Conservation (phyloP, 2,888 invertebrate species). For the Biston stratarius region DNA sequence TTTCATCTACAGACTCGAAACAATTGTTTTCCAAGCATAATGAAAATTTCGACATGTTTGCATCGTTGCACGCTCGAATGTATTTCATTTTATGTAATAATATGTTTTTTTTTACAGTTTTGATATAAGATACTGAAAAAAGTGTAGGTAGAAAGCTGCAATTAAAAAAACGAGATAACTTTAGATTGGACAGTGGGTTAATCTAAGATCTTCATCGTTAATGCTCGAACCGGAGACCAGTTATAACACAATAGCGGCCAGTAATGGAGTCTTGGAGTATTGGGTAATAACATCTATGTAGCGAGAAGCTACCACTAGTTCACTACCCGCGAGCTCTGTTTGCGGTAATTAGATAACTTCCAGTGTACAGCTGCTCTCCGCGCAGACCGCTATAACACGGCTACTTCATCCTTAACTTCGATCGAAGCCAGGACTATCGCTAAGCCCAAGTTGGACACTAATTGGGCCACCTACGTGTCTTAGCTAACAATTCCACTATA, state of each 20-base stretch:
- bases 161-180: slow-evolving; percentile 22
- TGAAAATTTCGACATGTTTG: slow-evolving; percentile 70
- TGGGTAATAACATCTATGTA: slow-evolving; percentile 51
- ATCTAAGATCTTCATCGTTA: slow-evolving; percentile 28
- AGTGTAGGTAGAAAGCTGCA: background rate
- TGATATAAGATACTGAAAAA: background rate
- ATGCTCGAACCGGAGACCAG: slow-evolving; percentile 27
- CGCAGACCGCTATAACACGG: slow-evolving; percentile 48
- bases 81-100: slow-evolving; percentile 37
- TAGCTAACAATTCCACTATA: slow-evolving; percentile 7
- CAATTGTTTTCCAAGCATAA: slow-evolving; percentile 68
- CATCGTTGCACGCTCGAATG: slow-evolving; percentile 44
- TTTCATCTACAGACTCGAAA: slow-evolving; percentile 49
- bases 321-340: slow-evolving; percentile 55
- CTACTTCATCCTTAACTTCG: slow-evolving; percentile 48
- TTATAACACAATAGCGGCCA: slow-evolving; percentile 47
- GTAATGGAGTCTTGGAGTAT: slow-evolving; percentile 49
- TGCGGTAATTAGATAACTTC: slow-evolving; percentile 74
- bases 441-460: slow-evolving; percentile 29
- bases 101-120: background rate
- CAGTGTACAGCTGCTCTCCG: slow-evolving; percentile 57
- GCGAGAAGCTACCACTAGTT: slow-evolving; percentile 43
- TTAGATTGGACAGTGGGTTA: slow-evolving; percentile 22
- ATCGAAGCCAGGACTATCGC: slow-evolving; percentile 16
- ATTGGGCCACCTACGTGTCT: slow-evolving; percentile 28